Evolutionary conservation across 2,113 vertebrate species (phyloP), one percentile per base, ranked within the genome.

Genomic region (Anser brachyrhynchus): DNA sequence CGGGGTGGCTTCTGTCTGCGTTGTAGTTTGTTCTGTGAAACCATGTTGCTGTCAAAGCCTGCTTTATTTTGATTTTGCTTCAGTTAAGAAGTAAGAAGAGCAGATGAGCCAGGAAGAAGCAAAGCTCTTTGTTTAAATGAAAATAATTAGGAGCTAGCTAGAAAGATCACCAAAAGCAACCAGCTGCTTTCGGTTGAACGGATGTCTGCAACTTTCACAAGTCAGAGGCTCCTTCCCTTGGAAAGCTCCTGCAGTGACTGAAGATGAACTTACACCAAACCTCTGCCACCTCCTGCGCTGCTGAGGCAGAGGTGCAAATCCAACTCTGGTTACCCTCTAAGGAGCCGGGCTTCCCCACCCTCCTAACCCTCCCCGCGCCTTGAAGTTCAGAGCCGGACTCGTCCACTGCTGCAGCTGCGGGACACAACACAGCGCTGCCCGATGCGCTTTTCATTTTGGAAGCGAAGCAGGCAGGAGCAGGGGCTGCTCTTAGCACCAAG

Each of bases 81-180:
- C 52, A 75, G n/a, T 64, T 84, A 55, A 43, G 69, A 73, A 64
- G 31, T 61, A 35, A 71, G 67, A 83, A 59, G 19, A 54, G 5
- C 41, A 86, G 71, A 94, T 77, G 61, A 90, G 46, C 46, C 57
- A 64, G 46, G 29, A 81, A 77, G 33, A 88, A 80, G 67, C 28
- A 33, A 90, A 90, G 10, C 6, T 73, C 31, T 86, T 86, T 64
- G 67, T 77, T 91, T 74, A 90, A 93, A 75, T 51, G 33, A 86
- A 93, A 87, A 89, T 87, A 78, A 81, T 90, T 84, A 82, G 20
- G 39, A 87, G 31, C 49, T 70, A 89, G n/a, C 66, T 87, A 89
- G 44, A 20, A 73, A 82, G 44, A 91, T 58, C 26, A 87, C 28
- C 14, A 41, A 93, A 71, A 87, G 31, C 73, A 90, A 64, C 26